Evolutionary conservation across 2,888 invertebrate species (phyloP).

Genomic region (Brachypalpus laphriformis): DNA sequence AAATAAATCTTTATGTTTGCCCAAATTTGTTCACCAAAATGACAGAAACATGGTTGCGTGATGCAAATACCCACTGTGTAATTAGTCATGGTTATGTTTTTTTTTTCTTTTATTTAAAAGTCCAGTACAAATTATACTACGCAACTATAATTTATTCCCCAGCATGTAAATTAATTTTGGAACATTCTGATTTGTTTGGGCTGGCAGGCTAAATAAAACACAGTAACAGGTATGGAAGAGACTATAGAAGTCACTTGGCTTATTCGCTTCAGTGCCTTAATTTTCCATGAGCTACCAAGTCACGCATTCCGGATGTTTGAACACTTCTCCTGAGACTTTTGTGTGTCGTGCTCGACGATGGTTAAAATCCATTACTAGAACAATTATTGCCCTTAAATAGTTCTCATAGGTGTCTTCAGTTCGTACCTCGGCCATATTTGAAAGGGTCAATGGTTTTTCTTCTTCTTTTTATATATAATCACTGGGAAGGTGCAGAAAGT

Average conservation of each 20-base stretch:
- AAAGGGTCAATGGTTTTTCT: constrained; percentile 18
- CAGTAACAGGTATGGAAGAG: constrained; percentile 3
- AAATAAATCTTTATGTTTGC: constrained; percentile 24
- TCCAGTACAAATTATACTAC: neutral
- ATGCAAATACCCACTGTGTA: constrained; percentile 47
- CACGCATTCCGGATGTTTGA: constrained; percentile 66
- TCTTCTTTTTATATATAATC: neutral
- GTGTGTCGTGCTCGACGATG: constrained; percentile 37
- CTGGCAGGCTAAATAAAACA: neutral
- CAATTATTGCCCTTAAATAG: constrained; percentile 47
- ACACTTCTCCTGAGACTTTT: constrained; percentile 19
- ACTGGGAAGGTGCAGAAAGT: neutral
- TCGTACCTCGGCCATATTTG: neutral
- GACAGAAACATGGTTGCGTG: constrained; percentile 49
- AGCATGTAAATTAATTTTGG: constrained; percentile 44
- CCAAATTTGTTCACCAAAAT: constrained; percentile 44
- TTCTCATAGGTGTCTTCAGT: constrained; percentile 35
- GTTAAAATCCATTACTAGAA: constrained; percentile 46
- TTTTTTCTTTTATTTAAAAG: neutral
- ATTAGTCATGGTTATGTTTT: constrained; percentile 52
- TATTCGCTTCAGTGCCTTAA: constrained; percentile 48
- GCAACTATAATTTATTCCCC: constrained; percentile 39
- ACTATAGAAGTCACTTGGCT: neutral
- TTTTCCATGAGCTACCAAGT: constrained; percentile 50
- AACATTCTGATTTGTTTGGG: constrained; percentile 24